Evolutionary conservation across 2,797 vertebrate genomes (phyloP).

Genomic region (Myotis myotis): DNA sequence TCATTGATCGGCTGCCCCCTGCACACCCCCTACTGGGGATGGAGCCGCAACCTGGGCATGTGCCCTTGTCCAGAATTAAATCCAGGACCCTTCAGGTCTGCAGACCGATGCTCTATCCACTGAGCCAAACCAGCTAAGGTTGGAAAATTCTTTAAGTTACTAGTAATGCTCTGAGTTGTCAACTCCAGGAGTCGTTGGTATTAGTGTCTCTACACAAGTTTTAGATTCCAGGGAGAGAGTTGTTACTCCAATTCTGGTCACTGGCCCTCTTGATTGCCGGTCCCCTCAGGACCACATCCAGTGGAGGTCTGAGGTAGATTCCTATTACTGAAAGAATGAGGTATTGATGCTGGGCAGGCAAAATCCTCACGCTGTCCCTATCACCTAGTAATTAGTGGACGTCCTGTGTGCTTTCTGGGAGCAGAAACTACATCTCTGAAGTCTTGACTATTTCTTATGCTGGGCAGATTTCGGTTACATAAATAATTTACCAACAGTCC

Average conservation of each 20-base stretch:
- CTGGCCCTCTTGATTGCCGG: not conserved
- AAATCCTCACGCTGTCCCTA: not conserved
- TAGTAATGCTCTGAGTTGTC: not conserved
- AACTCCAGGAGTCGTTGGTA: not conserved
- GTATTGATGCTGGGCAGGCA: not conserved
- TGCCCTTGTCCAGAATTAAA: too few species aligned
- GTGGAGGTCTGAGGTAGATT: not conserved
- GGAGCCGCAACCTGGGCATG: too few species aligned
- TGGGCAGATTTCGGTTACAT: slow-evolving; percentile 26
- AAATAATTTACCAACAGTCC: slow-evolving; percentile 56
- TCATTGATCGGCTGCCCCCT: too few species aligned
- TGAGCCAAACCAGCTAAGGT: too few species aligned
- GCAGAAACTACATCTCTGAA: not conserved
- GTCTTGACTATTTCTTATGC: slow-evolving; percentile 13
- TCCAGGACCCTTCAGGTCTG: too few species aligned
- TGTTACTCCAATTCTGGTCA: not conserved
- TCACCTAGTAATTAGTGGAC: not conserved
- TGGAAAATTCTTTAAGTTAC: not conserved
- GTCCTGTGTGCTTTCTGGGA: not conserved
- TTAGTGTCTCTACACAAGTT: not conserved
- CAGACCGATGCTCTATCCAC: too few species aligned
- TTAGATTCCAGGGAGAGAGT: not conserved
- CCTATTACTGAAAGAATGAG: not conserved
- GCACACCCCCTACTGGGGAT: too few species aligned
- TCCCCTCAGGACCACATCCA: not conserved